These are phyloP conservation scores for Eurytemora carolleeae DNA, from an alignment of 1,140 invertebrate genomes.

Conservation along the genomic window DNA sequence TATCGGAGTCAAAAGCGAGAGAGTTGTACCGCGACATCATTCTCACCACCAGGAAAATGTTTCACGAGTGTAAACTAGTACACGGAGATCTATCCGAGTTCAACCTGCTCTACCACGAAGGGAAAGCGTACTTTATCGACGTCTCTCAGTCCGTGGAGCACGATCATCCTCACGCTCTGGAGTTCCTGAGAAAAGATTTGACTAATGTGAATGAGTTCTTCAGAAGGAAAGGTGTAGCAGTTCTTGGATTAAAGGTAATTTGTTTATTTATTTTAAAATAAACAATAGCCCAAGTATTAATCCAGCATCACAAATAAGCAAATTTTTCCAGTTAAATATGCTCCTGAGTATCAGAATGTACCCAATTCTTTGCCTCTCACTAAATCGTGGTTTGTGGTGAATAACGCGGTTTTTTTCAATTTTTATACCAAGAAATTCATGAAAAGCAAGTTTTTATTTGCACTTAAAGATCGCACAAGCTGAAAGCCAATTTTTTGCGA, in stretches of 20 bases:
- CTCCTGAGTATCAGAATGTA: too few relatives aligned
- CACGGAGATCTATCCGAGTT: conserved; percentile 96
- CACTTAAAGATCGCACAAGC: too few relatives aligned
- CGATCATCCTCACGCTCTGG: conserved; percentile 81
- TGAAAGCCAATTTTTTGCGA: too few relatives aligned
- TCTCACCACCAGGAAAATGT: conserved; percentile 73
- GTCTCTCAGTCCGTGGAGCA: conserved; percentile 96
- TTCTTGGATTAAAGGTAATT: neutral
- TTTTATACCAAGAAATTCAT: too few relatives aligned
- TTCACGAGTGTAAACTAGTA: conserved; percentile 75
- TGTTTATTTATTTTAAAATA: too few relatives aligned
- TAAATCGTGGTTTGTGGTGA: too few relatives aligned
- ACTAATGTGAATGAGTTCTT: conserved; percentile 51
- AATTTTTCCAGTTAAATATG: too few relatives aligned
- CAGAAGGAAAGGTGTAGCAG: neutral
- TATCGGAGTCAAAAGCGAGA: conserved; percentile 28
- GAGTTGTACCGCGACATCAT: conserved; percentile 71
- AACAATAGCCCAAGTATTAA: too few relatives aligned
- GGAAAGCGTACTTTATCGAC: conserved; percentile 71
- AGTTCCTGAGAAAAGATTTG: conserved; percentile 86
- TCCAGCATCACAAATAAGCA: too few relatives aligned
- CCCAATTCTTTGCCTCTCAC: too few relatives aligned
- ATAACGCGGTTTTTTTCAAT: too few relatives aligned
- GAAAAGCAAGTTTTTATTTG: too few relatives aligned
- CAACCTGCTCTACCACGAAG: conserved; percentile 40